These are phyloP conservation scores for Cotesia typhae DNA, from an alignment of 1,140 invertebrate species.

Conservation along the genomic window DNA sequence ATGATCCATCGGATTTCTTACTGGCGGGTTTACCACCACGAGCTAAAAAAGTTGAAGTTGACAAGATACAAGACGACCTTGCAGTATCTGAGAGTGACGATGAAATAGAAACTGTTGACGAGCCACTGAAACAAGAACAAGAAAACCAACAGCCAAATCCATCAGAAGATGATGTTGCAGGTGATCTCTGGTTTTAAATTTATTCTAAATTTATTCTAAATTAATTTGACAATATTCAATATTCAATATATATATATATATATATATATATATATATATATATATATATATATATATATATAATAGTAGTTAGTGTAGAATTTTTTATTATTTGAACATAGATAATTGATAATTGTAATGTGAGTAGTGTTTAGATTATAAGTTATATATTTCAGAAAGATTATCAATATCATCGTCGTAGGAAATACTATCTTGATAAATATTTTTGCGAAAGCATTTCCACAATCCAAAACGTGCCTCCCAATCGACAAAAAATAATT, in stretches of 20 bases:
- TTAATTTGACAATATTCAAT: too few species aligned
- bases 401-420: not conserved
- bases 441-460: constrained; percentile 66
- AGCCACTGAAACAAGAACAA: constrained; percentile 47
- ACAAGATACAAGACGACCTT: constrained; percentile 76
- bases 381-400: not conserved
- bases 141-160: constrained; percentile 45
- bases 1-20: constrained; percentile 87
- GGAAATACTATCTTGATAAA: too few species aligned
- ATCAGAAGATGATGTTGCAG: constrained; percentile 64
- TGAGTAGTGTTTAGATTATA: too few species aligned
- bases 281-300: too few species aligned
- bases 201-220: constrained; percentile 51
- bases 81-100: constrained; percentile 85
- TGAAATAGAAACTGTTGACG: constrained; percentile 62
- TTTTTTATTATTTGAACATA: too few species aligned
- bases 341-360: not conserved
- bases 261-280: too few species aligned
- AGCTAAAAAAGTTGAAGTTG: constrained; percentile 61
- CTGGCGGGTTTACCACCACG: constrained; percentile 67
- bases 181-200: constrained; percentile 67
- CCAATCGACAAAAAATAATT: constrained; percentile 72
- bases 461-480: constrained; percentile 70
- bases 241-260: too few species aligned
- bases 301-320: too few species aligned